Percentiles rank a stretch among this genome's conserved stretches.
Evolutionary conservation across 2,797 vertebrate species (phyloP).

Genomic region (Pangasius sanitwongsei): DNA sequence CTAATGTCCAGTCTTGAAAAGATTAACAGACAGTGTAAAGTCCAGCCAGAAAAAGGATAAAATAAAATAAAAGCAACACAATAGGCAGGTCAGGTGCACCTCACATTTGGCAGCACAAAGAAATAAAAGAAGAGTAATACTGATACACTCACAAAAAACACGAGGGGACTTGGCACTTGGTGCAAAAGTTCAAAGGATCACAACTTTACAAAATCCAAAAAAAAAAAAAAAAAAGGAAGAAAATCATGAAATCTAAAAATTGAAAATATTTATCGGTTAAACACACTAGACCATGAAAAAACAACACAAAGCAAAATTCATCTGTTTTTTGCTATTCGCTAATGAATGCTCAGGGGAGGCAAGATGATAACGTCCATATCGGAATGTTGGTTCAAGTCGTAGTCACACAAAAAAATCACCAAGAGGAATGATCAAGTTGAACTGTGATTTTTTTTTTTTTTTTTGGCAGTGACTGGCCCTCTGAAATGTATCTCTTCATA

Average conservation of each 20-base stretch:
- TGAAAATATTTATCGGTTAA: conserved; percentile 41
- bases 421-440: conserved; percentile 73
- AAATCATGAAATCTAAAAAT: conserved; percentile 37
- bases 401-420: conserved; percentile 63
- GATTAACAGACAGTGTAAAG: neutral
- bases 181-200: conserved; percentile 72
- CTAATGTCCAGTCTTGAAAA: conserved; percentile 29
- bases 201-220: conserved; percentile 71
- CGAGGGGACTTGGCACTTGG: conserved; percentile 73
- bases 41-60: conserved; percentile 67
- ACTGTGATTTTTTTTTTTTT: conserved; percentile 55
- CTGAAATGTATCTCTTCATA: conserved; percentile 46
- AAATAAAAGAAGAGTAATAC: conserved; percentile 73
- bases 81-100: conserved; percentile 67
- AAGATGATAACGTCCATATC: conserved; percentile 69
- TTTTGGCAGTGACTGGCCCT: conserved; percentile 71
- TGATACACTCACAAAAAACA: conserved; percentile 74
- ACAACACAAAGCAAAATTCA: conserved; percentile 49
- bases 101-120: conserved; percentile 79
- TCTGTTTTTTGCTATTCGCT: conserved; percentile 54
- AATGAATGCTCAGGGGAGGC: conserved; percentile 50
- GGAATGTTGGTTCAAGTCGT: conserved; percentile 80
- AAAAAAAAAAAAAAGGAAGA: conserved; percentile 45
- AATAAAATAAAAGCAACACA: conserved; percentile 62
- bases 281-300: conserved; percentile 48